These are phyloP conservation scores for Passer montanus DNA, from an alignment of 2,113 vertebrate genomes.

Conservation along the genomic window DNA sequence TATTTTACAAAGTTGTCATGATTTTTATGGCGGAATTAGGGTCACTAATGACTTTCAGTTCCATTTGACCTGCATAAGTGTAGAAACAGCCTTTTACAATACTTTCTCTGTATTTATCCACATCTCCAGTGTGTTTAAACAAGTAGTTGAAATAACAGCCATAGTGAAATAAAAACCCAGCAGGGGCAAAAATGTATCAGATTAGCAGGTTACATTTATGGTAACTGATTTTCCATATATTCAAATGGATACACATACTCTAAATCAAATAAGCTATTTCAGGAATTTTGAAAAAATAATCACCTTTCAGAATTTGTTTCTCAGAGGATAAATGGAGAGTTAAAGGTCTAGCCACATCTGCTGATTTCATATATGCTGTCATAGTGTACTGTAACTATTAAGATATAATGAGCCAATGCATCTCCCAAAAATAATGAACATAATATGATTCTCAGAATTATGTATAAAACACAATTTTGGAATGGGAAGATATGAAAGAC, in stretches of 20 bases:
- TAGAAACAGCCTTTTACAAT: not conserved
- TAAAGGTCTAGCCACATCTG: not conserved
- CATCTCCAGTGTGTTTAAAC: not conserved
- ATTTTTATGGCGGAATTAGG: not conserved
- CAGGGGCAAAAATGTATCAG: not conserved
- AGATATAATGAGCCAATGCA: not conserved
- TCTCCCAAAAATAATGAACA: conserved; percentile 9
- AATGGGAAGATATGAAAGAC: not conserved
- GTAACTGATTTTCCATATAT: not conserved
- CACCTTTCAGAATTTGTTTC: not conserved
- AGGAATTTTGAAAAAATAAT: not conserved
- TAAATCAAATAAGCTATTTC: not conserved
- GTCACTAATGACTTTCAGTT: conserved; percentile 2
- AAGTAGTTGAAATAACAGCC: not conserved
- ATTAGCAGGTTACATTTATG: not conserved
- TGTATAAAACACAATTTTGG: not conserved
- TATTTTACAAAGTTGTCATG: conserved; percentile 28
- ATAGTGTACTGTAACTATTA: not conserved
- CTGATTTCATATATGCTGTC: not conserved
- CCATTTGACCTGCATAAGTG: not conserved
- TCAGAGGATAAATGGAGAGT: not conserved
- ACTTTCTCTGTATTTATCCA: not conserved
- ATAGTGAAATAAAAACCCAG: not conserved
- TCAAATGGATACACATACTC: not conserved
- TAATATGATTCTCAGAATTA: not conserved